These are phyloP conservation scores for Otus sunia DNA, from an alignment of 2,113 vertebrate genomes.

Conservation along the genomic window DNA sequence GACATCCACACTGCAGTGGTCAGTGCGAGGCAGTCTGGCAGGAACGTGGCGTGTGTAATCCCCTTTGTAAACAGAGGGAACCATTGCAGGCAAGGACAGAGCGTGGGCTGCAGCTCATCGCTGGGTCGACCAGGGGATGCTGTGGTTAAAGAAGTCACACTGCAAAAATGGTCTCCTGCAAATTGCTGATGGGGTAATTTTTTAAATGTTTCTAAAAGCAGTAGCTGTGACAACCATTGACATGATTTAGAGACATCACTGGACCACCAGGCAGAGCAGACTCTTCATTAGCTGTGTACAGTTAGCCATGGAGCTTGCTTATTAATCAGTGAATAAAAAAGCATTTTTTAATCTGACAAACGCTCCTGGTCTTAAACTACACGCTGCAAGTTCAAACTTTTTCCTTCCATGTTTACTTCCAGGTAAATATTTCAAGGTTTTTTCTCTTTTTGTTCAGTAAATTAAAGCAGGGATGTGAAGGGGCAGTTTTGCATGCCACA, in stretches of 20 bases:
- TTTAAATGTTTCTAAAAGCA: not conserved
- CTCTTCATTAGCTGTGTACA: not conserved
- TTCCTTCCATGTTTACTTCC: not conserved
- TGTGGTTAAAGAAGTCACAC: not conserved
- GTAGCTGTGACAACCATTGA: not conserved
- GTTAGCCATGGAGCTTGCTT: not conserved
- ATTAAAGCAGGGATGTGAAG: not conserved
- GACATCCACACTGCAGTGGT: rapidly evolving
- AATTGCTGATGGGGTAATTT: not conserved
- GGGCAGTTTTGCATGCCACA: not conserved
- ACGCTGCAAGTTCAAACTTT: not conserved
- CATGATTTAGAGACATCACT: not conserved
- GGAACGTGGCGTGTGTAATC: not conserved
- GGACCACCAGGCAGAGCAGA: not conserved
- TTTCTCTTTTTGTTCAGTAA: not conserved
- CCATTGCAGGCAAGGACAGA: not conserved
- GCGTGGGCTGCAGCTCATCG: not conserved
- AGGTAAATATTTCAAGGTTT: not conserved
- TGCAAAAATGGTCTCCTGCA: not conserved
- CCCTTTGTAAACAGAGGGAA: not conserved
- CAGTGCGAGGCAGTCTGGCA: not conserved
- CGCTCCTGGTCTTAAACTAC: not conserved
- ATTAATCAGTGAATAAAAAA: not conserved
- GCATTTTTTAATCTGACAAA: not conserved
- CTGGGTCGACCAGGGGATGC: not conserved